These are phyloP conservation scores for Prunella himalayana DNA, from an alignment of 2,113 vertebrate species.

Conservation along the genomic window DNA sequence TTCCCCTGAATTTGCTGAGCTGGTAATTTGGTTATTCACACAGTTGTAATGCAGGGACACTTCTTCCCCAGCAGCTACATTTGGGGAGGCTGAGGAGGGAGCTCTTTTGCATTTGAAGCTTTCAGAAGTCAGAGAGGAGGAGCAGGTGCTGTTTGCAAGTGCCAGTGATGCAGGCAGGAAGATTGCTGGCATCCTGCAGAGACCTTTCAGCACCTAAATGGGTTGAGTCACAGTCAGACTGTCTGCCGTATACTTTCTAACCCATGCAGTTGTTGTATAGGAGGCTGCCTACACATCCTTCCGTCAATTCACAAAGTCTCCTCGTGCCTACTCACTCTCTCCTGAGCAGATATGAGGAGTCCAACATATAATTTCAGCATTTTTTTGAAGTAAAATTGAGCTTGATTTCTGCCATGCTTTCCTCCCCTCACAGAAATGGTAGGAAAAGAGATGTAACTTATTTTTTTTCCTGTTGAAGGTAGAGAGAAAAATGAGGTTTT, in stretches of 20 bases:
- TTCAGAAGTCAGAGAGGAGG: not conserved
- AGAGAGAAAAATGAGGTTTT: not conserved
- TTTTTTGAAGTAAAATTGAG: conserved; percentile 19
- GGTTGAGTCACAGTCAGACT: conserved; percentile 50
- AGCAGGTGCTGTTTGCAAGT: conserved; percentile 15
- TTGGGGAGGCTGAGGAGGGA: not conserved
- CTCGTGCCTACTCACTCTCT: conserved; percentile 33
- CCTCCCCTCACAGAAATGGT: not conserved
- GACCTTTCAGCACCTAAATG: conserved; percentile 33
- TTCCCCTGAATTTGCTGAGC: not conserved
- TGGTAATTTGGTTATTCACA: not conserved
- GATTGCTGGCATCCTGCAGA: conserved; percentile 4
- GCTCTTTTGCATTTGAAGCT: not conserved
- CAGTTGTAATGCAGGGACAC: not conserved
- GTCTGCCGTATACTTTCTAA: not conserved
- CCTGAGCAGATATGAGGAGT: conserved; percentile 16
- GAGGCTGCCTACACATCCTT: conserved; percentile 57
- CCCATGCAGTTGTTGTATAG: conserved; percentile 29
- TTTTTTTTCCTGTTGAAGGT: not conserved
- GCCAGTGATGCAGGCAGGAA: not conserved
- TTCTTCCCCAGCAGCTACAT: not conserved
- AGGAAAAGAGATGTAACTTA: not conserved
- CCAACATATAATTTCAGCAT: not conserved
- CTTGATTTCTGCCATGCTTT: not conserved
- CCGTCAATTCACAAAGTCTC: conserved; percentile 23